Evolutionary conservation across 2,113 vertebrate genomes (phyloP), one percentile per base, ranked within the genome.

Genomic region (Elgaria multicarinata): DNA sequence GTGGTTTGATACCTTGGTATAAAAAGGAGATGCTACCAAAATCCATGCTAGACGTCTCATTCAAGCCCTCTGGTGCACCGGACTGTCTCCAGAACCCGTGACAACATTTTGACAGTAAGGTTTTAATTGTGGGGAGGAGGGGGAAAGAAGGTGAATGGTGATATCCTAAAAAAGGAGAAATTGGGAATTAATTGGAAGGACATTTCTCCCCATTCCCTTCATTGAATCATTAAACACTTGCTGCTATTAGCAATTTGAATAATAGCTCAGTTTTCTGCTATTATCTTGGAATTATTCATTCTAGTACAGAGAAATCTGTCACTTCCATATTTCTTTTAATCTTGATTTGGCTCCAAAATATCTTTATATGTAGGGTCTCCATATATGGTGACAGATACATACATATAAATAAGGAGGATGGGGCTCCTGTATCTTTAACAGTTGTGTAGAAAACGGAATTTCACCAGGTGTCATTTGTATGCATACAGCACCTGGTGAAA

Each of bases 1-100:
- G 78, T 76, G 67, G 22, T 78, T 53, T n/a, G 66, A 3, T 46
- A 36, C 3, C 82, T 31, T 28, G 0, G 0, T 89, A 93, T 90
- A 92, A 88, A 91, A 87, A 85, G 90, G 81, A 22, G 85, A 82
- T 66, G 2, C 72, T n/a, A 2, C 39, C n/a, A 78, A 20, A 83
- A 84, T 69, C 36, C 46, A 39, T 26, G 75, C 18, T 67, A 53
- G 66, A 42, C 22, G 55, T 42, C 66, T 22, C 24, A 36, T 6
- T 81, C 72, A 18, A 36, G 36, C 14, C 44, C 26, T 28, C 36
- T 75, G 83, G 36, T 66, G 42, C 10, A 16, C 44, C 44, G 24
- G 53, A 9, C 44, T 53, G 22, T 31, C 36, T 67, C 31, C 4
- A 26, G 86, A 64, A 39, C 13, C n/a, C 64, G n/a, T 9, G 0